These are phyloP conservation scores for Ateles fusciceps DNA, from an alignment of 2,797 vertebrate species.

Conservation along the genomic window DNA sequence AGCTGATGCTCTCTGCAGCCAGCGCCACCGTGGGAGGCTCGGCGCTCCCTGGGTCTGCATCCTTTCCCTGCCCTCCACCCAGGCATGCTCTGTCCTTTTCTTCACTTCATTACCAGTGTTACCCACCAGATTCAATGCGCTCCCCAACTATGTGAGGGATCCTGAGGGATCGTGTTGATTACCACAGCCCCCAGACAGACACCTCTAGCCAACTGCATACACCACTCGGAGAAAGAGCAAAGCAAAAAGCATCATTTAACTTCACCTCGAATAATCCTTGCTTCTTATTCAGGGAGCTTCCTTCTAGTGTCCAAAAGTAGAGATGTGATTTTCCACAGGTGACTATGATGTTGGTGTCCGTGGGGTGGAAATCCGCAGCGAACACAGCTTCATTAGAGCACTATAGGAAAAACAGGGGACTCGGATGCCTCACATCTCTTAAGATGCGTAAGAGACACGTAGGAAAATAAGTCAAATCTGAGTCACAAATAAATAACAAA, in stretches of 20 bases:
- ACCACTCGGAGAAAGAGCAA: fast-evolving
- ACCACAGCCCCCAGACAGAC: fast-evolving
- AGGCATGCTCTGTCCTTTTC: background rate
- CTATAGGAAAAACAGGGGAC: slow-evolving; percentile 83
- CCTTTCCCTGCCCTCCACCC: background rate
- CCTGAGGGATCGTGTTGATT: background rate
- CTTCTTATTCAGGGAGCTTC: slow-evolving; percentile 93
- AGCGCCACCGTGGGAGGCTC: fast-evolving
- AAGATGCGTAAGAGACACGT: background rate
- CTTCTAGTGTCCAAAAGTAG: slow-evolving; percentile 97
- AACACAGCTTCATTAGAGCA: slow-evolving; percentile 98
- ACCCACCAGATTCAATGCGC: background rate
- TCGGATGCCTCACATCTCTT: background rate
- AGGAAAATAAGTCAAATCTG: slow-evolving; percentile 54
- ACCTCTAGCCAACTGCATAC: background rate
- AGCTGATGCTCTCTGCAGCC: fast-evolving
- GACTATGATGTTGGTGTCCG: slow-evolving; percentile 95
- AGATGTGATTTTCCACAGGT: slow-evolving; percentile 98
- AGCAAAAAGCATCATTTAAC: fast-evolving
- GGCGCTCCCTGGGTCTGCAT: background rate
- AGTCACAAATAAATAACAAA: background rate
- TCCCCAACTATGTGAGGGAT: background rate
- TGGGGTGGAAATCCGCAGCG: slow-evolving; percentile 97
- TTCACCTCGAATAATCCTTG: slow-evolving; percentile 98
- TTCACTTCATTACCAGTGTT: background rate